Evolutionary conservation across 2,797 vertebrate genomes (phyloP), one percentile per base, ranked within the genome.

Genomic region (Xenopus petersii): DNA sequence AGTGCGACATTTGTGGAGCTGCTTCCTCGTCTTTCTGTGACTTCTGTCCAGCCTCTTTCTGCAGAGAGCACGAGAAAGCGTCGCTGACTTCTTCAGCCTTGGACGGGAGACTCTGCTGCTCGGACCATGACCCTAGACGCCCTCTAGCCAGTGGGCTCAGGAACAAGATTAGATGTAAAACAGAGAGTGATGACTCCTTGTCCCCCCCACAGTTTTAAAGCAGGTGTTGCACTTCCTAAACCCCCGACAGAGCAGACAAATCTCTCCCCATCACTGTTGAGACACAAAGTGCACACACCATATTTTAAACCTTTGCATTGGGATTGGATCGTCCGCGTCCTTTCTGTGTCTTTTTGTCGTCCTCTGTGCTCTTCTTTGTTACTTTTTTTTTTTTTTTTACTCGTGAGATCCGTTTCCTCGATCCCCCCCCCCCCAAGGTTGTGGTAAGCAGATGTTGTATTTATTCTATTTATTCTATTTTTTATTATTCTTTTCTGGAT

Each of bases 11-110:
- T 58, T 99, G 98, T 66, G 83, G 92, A 75, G 75, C 82, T 1
- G 80, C 91, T 0, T 92, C 97, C 0, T 79, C 87, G 0, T 93
- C 93, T 0, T 92, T 95, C 88, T 99, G 98, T 65, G 94, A 98
- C 84, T 98, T 99, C 84, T 99, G 98, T 81, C 97, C 98, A 10
- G 91, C 83, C 6, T 98, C 98, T 0, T 99, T 96, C 85, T 99
- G 98, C 67, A 92, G 81, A 77, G 95, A 95, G 10, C 97, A 99
- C 0, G 94, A 93, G 60, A 88, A 80, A 11, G 97, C 95, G 49
- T 89, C 93, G 0, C 89, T 99, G 83, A 88, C 90, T 24, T 75
- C 91, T n/a, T 97, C 96, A 0, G 89, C 90, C 1, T 81, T 96
- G 79, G 96, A 98, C 0, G 90, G 93, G 8, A 94, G 83, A 5